These are phyloP conservation scores for Orthosia gracilis DNA, from an alignment of 2,888 invertebrate species.

Conservation along the genomic window DNA sequence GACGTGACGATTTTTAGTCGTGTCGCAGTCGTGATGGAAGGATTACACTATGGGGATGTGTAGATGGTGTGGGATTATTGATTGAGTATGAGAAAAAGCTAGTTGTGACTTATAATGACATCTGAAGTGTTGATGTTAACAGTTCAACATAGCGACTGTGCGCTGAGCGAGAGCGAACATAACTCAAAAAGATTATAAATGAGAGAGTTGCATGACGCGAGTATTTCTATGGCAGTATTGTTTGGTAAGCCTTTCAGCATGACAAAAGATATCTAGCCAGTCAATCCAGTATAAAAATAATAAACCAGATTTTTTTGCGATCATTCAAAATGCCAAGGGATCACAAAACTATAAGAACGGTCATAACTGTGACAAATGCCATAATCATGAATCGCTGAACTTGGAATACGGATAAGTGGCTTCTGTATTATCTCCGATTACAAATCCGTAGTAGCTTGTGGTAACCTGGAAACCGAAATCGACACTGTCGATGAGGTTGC, in stretches of 20 bases:
- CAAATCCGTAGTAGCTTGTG: no score
- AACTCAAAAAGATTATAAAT: background rate
- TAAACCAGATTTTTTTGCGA: background rate
- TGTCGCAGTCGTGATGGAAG: conserved; percentile 43
- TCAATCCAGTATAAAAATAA: background rate
- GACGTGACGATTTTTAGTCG: conserved; percentile 60
- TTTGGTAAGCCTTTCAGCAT: background rate
- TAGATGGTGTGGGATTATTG: background rate
- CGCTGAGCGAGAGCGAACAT: no score
- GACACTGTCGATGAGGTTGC: background rate
- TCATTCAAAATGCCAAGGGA: background rate
- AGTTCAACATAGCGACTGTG: no score
- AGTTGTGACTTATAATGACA: background rate
- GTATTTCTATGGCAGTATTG: background rate
- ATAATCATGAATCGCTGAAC: background rate
- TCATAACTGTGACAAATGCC: background rate
- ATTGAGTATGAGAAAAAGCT: background rate
- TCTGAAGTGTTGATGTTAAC: background rate
- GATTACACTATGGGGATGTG: conserved; percentile 15
- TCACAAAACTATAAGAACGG: background rate
- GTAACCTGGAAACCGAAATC: background rate
- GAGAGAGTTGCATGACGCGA: no score
- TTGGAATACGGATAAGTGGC: no score
- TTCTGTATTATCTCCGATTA: no score
- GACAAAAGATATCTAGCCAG: no score